These are phyloP conservation scores for Benitochromis conjunctus DNA, from an alignment of 2,113 vertebrate genomes.

Conservation along the genomic window DNA sequence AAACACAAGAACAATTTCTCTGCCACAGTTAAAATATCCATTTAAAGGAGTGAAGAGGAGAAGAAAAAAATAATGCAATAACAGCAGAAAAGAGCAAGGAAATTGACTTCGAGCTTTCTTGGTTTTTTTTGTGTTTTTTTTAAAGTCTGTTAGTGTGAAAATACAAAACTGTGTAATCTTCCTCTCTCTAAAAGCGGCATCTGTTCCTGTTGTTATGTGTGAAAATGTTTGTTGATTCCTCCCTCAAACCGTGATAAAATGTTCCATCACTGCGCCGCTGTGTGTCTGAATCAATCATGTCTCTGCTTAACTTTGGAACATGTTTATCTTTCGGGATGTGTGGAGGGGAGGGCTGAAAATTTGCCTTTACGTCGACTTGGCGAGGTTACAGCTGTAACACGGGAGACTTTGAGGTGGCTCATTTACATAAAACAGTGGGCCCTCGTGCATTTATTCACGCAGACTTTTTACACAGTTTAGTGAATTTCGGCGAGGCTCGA, in stretches of 20 bases:
- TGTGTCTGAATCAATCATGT: constrained; percentile 49
- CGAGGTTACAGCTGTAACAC: constrained; percentile 13
- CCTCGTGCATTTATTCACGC: constrained; percentile 7
- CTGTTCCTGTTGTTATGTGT: constrained; percentile 65
- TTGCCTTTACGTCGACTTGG: constrained; percentile 26
- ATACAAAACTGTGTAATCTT: constrained; percentile 39
- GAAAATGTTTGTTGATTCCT: constrained; percentile 58
- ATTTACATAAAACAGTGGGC: constrained; percentile 51
- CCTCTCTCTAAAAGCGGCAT: constrained; percentile 47
- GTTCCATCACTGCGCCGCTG: constrained; percentile 27
- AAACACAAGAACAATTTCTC: background rate
- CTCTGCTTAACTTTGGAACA: constrained; percentile 27
- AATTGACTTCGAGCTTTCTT: constrained; percentile 34
- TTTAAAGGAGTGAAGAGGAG: background rate
- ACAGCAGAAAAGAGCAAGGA: constrained; percentile 10
- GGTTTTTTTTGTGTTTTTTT: background rate
- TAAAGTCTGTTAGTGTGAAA: constrained; percentile 32
- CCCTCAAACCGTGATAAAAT: constrained; percentile 44
- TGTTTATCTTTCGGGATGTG: constrained; percentile 41
- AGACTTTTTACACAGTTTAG: constrained; percentile 29
- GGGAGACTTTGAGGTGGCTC: constrained; percentile 22
- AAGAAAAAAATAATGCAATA: background rate
- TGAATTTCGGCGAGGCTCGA: background rate
- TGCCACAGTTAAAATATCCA: background rate
- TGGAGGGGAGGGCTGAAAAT: background rate